These are phyloP conservation scores for Aspidiotus destructor DNA, from an alignment of 2,888 invertebrate species.

Conservation along the genomic window DNA sequence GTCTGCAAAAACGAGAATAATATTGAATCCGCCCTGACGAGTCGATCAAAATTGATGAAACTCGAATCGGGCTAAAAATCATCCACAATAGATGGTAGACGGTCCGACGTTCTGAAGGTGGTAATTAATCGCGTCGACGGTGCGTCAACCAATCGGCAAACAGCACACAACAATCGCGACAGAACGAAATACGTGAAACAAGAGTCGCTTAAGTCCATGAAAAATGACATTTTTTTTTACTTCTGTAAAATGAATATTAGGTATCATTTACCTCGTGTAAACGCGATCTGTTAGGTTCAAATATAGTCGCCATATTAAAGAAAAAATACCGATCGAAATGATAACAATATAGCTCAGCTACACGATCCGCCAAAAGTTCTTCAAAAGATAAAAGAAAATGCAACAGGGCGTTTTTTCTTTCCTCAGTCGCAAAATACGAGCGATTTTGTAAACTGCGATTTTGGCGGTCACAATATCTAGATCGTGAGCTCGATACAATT, in stretches of 20 bases:
- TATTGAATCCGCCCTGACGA: neutral
- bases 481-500: too few species aligned
- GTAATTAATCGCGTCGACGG: neutral
- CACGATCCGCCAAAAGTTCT: too few species aligned
- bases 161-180: neutral
- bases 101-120: neutral
- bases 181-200: neutral
- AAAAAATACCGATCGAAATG: too few species aligned
- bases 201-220: neutral
- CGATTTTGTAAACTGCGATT: too few species aligned
- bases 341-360: too few species aligned
- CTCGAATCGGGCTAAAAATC: neutral
- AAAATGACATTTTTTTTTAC: neutral
- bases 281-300: constrained; percentile 8
- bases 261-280: constrained; percentile 8
- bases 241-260: neutral
- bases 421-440: too few species aligned
- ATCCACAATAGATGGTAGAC: neutral
- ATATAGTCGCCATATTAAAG: neutral
- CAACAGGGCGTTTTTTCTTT: too few species aligned
- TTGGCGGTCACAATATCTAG: too few species aligned
- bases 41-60: neutral
- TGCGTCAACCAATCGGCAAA: neutral
- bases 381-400: too few species aligned
- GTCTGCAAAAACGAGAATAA: neutral